These are phyloP conservation scores for Gymnoscopelus microlampas DNA, from an alignment of 2,797 vertebrate species.

Conservation along the genomic window DNA sequence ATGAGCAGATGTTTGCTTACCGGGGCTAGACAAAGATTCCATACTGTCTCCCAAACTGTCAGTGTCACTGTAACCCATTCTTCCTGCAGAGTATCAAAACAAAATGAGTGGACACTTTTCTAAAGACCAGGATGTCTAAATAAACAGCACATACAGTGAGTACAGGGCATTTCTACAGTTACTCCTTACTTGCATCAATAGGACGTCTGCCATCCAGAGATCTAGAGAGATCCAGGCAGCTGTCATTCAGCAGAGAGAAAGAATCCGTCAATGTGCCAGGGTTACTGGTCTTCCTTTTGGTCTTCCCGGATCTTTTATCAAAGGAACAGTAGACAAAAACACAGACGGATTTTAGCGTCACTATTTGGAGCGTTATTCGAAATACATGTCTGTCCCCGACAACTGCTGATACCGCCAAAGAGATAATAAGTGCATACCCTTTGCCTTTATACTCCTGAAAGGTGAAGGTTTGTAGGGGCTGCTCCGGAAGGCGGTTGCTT, in stretches of 20 bases:
- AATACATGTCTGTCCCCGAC: too few species aligned
- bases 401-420: too few species aligned
- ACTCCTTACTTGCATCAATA: conserved; percentile 69
- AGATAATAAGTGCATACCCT: conserved; percentile 43
- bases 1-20: conserved; percentile 64
- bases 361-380: background rate
- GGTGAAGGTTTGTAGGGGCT: conserved; percentile 71
- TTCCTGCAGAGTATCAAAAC: conserved; percentile 60
- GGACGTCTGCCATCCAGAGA: conserved; percentile 30
- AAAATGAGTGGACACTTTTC: conserved; percentile 3
- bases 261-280: conserved; percentile 58
- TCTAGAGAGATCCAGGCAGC: background rate
- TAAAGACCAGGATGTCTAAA: background rate
- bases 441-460: conserved; percentile 85
- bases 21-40: conserved; percentile 92
- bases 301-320: conserved; percentile 44
- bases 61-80: conserved; percentile 75
- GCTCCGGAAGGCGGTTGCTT: conserved; percentile 60
- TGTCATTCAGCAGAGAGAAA: conserved; percentile 62
- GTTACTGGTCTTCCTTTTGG: conserved; percentile 76
- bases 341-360: background rate
- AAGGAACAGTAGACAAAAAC: conserved; percentile 2
- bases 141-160: background rate
- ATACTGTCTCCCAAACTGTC: conserved; percentile 87
- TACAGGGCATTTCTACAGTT: background rate